phyloP scores from a whole-genome alignment of 2,797 vertebrate species.

The Microctenopoma steveboyesi region DNA sequence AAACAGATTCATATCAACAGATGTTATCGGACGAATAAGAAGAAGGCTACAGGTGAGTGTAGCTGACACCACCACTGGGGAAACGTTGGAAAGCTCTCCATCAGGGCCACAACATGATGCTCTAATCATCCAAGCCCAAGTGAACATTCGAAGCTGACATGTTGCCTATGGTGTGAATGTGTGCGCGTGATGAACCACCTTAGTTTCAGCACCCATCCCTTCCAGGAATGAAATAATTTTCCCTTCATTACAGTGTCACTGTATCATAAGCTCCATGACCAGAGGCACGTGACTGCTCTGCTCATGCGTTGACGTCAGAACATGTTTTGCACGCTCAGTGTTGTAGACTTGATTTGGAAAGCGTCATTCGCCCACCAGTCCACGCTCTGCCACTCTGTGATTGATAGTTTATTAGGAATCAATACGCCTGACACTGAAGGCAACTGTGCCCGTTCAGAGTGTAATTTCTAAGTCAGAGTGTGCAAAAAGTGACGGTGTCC shows the following conservation, averaged over 20 bases:
- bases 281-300: conserved; percentile 22
- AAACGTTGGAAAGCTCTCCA: too few relatives aligned
- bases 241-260: conserved; percentile 70
- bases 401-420: neutral
- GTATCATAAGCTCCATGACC: conserved; percentile 64
- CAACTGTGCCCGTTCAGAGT: neutral
- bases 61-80: too few relatives aligned
- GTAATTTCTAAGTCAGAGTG: neutral
- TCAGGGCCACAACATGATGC: conserved; percentile 19
- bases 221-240: conserved; percentile 68
- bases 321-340: neutral
- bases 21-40: too few relatives aligned
- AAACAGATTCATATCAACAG: neutral
- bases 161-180: conserved; percentile 55
- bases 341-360: too few relatives aligned
- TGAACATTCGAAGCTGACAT: conserved; percentile 42
- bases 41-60: neutral
- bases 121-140: conserved; percentile 28
- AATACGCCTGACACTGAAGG: neutral
- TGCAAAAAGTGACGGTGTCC: neutral
- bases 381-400: too few relatives aligned
- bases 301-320: neutral
- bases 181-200: conserved; percentile 19
- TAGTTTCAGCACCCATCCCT: conserved; percentile 7
- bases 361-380: too few relatives aligned